Conservation (phyloP, 2,888 invertebrate genomes). For the Linyphia triangularis region DNA sequence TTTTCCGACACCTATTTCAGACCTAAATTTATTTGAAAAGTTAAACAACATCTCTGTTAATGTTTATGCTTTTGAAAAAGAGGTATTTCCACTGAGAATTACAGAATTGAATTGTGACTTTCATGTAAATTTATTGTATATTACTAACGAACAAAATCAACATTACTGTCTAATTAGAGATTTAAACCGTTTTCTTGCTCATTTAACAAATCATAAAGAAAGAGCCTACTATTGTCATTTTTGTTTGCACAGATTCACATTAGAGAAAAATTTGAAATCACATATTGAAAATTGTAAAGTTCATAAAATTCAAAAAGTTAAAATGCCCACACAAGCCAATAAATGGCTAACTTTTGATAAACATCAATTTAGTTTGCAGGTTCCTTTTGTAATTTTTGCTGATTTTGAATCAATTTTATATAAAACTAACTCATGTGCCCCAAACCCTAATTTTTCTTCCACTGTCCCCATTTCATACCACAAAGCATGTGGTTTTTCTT, state of each 20-base stretch:
- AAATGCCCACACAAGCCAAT: too few species aligned
- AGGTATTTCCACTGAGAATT: conserved; percentile 4
- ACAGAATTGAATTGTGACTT: neutral
- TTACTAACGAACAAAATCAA: neutral
- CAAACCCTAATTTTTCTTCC: neutral
- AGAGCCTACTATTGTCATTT: neutral
- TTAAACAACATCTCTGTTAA: conserved; percentile 27
- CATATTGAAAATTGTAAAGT: neutral
- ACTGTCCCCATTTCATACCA: neutral
- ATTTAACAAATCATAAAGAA: neutral
- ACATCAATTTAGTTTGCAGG: neutral
- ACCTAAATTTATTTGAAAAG: neutral
- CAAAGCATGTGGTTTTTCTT: neutral
- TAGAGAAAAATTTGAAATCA: neutral
- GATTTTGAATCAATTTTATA: conserved; percentile 17
- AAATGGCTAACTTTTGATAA: too few species aligned
- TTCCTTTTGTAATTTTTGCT: neutral
- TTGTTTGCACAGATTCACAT: too few species aligned
- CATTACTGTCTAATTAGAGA: conserved; percentile 24
- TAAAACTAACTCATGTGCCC: neutral
- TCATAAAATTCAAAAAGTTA: neutral
- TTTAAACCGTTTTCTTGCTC: neutral
- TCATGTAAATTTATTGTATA: neutral
- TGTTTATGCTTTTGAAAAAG: conserved; percentile 1
- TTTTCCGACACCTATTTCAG: neutral